Evolutionary conservation across 2,888 invertebrate species (phyloP).

Genomic region (Syrphus vitripennis): DNA sequence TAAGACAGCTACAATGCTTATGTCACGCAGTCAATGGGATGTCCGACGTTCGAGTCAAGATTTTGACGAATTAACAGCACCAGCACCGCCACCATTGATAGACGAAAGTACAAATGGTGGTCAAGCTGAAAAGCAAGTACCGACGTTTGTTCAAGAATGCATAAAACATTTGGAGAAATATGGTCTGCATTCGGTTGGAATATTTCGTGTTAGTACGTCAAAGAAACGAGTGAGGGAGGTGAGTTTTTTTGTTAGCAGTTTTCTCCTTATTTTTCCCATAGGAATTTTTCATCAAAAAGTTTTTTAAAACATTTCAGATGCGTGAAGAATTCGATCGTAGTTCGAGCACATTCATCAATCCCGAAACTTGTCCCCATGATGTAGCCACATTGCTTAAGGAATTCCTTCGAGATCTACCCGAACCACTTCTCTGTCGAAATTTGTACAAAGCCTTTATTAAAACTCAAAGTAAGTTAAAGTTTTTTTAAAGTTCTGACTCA

Average conservation of each 20-base stretch:
- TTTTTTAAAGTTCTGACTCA: too few relatives aligned
- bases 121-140: slow-evolving; percentile 82
- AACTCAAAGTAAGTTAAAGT: slow-evolving; percentile 94
- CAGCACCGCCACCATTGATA: slow-evolving; percentile 73
- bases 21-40: slow-evolving; percentile 83
- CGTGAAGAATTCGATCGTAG: slow-evolving; percentile 95
- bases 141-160: slow-evolving; percentile 90
- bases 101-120: slow-evolving; percentile 77
- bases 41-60: slow-evolving; percentile 79
- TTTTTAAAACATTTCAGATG: too few relatives aligned
- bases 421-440: slow-evolving; percentile 93
- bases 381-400: slow-evolving; percentile 96
- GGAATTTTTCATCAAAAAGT: too few relatives aligned
- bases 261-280: too few relatives aligned
- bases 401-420: slow-evolving; percentile 95
- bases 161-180: slow-evolving; percentile 90
- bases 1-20: slow-evolving; percentile 82
- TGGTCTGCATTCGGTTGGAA: slow-evolving; percentile 92
- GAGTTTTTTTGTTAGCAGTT: slow-evolving; percentile 62
- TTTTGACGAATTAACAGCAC: slow-evolving; percentile 75
- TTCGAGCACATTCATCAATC: slow-evolving; percentile 87
- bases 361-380: slow-evolving; percentile 94
- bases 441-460: slow-evolving; percentile 94
- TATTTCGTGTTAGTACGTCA: slow-evolving; percentile 95
- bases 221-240: slow-evolving; percentile 96